Evolutionary conservation across 2,888 invertebrate species (phyloP), one percentile per base, ranked within the genome.

Genomic region (Lathronympha strigana): DNA sequence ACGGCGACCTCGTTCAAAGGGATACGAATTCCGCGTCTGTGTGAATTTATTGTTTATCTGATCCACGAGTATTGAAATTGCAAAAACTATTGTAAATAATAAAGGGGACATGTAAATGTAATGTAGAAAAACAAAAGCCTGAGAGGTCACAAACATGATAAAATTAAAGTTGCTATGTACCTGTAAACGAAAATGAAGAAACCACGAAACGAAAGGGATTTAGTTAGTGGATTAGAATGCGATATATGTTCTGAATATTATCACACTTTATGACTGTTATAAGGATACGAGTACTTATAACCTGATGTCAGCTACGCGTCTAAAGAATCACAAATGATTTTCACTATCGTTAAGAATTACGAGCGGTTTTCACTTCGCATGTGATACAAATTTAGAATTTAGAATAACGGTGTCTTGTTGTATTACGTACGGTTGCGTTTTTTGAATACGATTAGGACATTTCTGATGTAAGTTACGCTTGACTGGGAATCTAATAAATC

Each of bases 1-100:
- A 78, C 76, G 76, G 67, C 76, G 79, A 74, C 79, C 81, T 77
- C 78, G 76, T 76, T 76, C 21, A 21, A 36, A 45, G 13, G 38
- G 31, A 45, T 33, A 36, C 58, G 58, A 60, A 45, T 45, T 54
- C 53, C 51, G 33, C 21, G 43, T 33, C 64, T 25, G 51, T 54
- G 66, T 40, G 45, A 61, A 66, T 60, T 45, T 38, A 66, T 61
- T 47, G 47, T 54, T 53, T 54, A 54, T 66, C 66, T 60, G 60
- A 60, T 61, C 13, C 53, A 54, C 53, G 40, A 33, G 28, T 15
- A 47, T 49, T 21, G 19, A 51, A 55, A 33, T 38, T 23, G 6
- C 11, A 17, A 28, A 15, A 55, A 40, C 33, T 36, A 38, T 5
- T 38, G 6, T 21, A 1, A 31, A 51, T 53, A 21, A 25, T 5